These are phyloP conservation scores for Tenrec ecaudatus DNA, from an alignment of 2,113 vertebrate genomes.

Conservation along the genomic window DNA sequence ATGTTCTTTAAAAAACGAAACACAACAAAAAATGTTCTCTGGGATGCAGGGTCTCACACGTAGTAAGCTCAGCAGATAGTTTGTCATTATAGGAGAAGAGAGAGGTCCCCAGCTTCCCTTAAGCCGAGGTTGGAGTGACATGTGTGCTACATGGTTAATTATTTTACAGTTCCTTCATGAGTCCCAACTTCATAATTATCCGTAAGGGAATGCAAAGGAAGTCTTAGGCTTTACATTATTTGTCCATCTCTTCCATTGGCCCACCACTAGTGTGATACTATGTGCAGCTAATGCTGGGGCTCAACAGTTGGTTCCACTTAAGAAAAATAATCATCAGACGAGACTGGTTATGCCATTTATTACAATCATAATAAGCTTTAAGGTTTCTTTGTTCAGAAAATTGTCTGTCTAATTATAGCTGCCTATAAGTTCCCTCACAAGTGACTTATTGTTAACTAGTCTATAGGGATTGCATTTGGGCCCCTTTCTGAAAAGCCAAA, in stretches of 20 bases:
- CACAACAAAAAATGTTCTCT: not conserved
- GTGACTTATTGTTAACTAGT: not conserved
- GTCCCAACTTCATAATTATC: constrained; percentile 7
- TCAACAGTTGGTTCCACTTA: constrained; percentile 21
- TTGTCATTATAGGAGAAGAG: not conserved
- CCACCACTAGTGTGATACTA: not conserved
- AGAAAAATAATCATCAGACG: constrained; percentile 40
- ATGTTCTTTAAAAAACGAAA: not conserved
- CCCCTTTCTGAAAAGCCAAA: constrained; percentile 12
- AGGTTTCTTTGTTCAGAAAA: constrained; percentile 60
- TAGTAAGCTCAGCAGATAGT: not conserved
- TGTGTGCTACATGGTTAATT: not conserved
- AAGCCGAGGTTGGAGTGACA: not conserved
- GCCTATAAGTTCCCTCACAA: not conserved
- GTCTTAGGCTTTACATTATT: not conserved
- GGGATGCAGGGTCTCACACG: not conserved
- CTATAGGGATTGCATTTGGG: not conserved
- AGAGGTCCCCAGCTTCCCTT: not conserved
- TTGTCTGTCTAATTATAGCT: constrained; percentile 62
- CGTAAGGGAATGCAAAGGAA: not conserved
- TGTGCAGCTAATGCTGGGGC: not conserved
- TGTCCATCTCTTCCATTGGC: constrained; percentile 1
- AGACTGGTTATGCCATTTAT: constrained; percentile 40
- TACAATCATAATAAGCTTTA: constrained; percentile 15
- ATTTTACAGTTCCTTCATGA: not conserved